These are phyloP conservation scores for Junco hyemalis DNA, from an alignment of 2,113 vertebrate species.

Conservation along the genomic window DNA sequence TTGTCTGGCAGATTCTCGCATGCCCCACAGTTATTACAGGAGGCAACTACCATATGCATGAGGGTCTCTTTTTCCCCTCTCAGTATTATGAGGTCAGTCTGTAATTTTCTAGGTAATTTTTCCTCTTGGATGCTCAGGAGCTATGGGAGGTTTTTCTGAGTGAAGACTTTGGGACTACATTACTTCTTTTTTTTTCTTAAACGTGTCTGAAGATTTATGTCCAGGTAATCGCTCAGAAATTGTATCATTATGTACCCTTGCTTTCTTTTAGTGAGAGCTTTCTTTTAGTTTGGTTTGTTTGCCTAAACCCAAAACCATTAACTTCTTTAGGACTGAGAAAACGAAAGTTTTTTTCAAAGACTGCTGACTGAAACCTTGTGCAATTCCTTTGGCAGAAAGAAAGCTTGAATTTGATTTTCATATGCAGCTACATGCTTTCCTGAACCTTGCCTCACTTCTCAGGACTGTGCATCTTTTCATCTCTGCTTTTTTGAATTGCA, in stretches of 20 bases:
- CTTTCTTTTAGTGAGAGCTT: not conserved
- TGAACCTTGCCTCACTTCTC: not conserved
- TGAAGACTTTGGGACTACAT: not conserved
- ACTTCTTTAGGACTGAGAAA: not conserved
- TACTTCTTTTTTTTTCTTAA: not conserved
- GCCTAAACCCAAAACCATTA: not conserved
- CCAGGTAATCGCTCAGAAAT: not conserved
- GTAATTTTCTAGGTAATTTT: not conserved
- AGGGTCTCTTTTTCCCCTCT: not conserved
- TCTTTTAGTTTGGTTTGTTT: not conserved
- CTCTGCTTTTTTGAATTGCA: not conserved
- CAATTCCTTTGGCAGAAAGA: conserved; percentile 9
- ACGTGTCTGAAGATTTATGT: not conserved
- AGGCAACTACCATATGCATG: not conserved
- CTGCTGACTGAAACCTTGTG: not conserved
- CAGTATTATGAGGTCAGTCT: not conserved
- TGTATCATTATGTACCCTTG: fast-evolving
- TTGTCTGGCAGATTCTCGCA: not conserved
- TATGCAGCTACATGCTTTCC: conserved; percentile 26
- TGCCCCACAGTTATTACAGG: not conserved
- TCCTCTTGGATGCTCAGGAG: not conserved
- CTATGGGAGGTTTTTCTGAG: not conserved
- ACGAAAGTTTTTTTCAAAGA: conserved; percentile 7
- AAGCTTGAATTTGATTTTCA: conserved; percentile 12
- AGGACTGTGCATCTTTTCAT: not conserved